Percentiles rank a stretch among this genome's conserved stretches.
These are phyloP conservation scores for Atrina japonica DNA, from an alignment of 2,888 invertebrate species.

Conservation along the genomic window DNA sequence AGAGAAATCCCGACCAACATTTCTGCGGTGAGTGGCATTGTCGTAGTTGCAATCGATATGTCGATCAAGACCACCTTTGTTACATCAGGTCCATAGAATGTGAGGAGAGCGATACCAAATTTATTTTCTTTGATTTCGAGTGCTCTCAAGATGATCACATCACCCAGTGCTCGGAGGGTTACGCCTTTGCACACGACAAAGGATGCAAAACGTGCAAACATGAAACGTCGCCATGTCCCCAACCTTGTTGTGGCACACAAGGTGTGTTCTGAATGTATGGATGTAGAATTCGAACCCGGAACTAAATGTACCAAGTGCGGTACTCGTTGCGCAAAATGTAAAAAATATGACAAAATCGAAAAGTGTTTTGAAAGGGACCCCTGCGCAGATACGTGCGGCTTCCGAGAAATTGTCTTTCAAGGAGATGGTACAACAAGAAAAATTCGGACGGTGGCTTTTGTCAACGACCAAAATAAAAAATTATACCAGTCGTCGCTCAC, in stretches of 20 bases:
- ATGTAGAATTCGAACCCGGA: neutral
- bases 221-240: conserved; percentile 7
- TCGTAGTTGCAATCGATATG: conserved; percentile 27
- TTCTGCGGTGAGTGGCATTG: conserved; percentile 31
- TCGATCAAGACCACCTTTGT: conserved; percentile 23
- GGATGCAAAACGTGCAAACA: conserved; percentile 15
- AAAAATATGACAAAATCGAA: conserved; percentile 18
- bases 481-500: conserved; percentile 34
- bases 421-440: conserved; percentile 35
- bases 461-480: conserved; percentile 29
- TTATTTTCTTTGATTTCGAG: conserved; percentile 36
- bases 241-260: conserved; percentile 35
- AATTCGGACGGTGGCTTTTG: conserved; percentile 43
- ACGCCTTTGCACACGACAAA: neutral
- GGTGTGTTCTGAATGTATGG: conserved; percentile 20
- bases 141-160: conserved; percentile 25
- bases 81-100: conserved; percentile 20
- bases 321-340: conserved; percentile 28
- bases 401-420: conserved; percentile 42
- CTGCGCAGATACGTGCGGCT: conserved; percentile 42
- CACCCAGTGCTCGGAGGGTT: conserved; percentile 29
- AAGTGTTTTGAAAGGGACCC: conserved; percentile 8
- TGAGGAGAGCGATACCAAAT: conserved; percentile 17
- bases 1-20: conserved; percentile 28
- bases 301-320: conserved; percentile 35